Evolutionary conservation across 2,888 invertebrate genomes (phyloP), one percentile per base, ranked within the genome.

Genomic region (Dione vanillae): DNA sequence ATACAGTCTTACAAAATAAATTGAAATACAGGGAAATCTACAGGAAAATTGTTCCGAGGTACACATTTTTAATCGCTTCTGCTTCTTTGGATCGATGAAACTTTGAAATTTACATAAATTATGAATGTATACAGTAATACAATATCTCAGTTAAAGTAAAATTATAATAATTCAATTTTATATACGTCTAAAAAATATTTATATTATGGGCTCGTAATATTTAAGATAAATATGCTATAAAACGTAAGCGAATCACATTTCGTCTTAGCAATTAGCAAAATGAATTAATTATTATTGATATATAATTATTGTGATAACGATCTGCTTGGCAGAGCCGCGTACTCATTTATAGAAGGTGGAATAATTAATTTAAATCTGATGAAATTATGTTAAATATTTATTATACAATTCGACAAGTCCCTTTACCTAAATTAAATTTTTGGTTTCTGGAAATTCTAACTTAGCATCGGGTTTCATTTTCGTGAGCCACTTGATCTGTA

Each of bases 311-410:
- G 47, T 62, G 16, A 37, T 47, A 68, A 54, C 45, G 14, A 62
- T 45, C 52, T 16, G 43, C 41, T 52, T 14, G 45, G 43, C 61
- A 27, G 35, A 65, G 20, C 40, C 41, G 66, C 45, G 2, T 20
- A 37, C n/a, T 62, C 70, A 59, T 61, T 54, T 66, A 67, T 40
- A 45, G 43, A 37, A 66, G 37, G 64, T 49, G 56, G 40, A 67
- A 56, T 52, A n/a, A 69, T 72, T 67, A 54, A 73, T 67, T 73
- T 45, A 20, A 64, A 14, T 73, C 49, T 52, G 56, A 47, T 64
- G 16, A 59, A 67, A 67, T 69, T 56, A 43, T 51, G 45, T 62
- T 62, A 20, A 69, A 70, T 67, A 54, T 65, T 64, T 67, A 58
- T 56, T 35, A 27, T 49, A 37, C 19, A 64, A 65, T 67, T 47